These are phyloP conservation scores for Heliconius eleuchia DNA, from an alignment of 1,140 invertebrate species.

Conservation along the genomic window DNA sequence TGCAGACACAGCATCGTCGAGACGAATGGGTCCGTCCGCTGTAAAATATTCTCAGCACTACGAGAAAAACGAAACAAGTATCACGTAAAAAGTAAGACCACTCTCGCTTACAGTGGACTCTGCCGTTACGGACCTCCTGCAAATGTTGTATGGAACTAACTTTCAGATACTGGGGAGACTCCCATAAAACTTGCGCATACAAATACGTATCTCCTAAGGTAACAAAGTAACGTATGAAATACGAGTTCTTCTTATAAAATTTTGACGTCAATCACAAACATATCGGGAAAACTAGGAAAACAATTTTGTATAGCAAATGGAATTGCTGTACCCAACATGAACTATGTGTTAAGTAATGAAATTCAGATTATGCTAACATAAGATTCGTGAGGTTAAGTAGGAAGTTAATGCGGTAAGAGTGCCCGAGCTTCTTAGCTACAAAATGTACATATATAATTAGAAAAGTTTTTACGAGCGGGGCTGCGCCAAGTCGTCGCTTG, in stretches of 20 bases:
- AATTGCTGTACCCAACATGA: not conserved
- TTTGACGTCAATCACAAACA: slow-evolving; percentile 11
- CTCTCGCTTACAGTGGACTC: slow-evolving; percentile 53
- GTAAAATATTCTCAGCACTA: slow-evolving; percentile 62
- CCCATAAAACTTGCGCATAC: slow-evolving; percentile 25
- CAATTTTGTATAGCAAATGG: not conserved
- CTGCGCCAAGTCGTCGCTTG: slow-evolving; percentile 64
- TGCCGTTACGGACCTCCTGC: slow-evolving; percentile 27
- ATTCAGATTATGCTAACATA: slow-evolving; percentile 49
- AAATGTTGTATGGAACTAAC: slow-evolving; percentile 18
- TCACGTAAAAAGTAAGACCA: slow-evolving; percentile 58
- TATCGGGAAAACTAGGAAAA: slow-evolving; percentile 3
- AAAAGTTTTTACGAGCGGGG: slow-evolving; percentile 77
- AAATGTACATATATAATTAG: slow-evolving; percentile 80
- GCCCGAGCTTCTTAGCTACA: slow-evolving; percentile 71
- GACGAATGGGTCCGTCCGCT: slow-evolving; percentile 51
- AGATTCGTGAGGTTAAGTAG: slow-evolving; percentile 67
- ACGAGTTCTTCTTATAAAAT: slow-evolving; percentile 15
- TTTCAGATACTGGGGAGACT: slow-evolving; percentile 19
- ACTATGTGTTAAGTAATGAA: slow-evolving; percentile 25
- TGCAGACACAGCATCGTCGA: slow-evolving; percentile 51
- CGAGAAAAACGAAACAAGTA: slow-evolving; percentile 52
- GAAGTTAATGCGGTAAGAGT: slow-evolving; percentile 68
- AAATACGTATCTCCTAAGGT: slow-evolving; percentile 10
- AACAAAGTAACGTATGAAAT: slow-evolving; percentile 12